Percentiles rank a stretch among this genome's conserved stretches.
phyloP scores from a whole-genome alignment of 1,140 invertebrate genomes.

The Orchesella cincta region DNA sequence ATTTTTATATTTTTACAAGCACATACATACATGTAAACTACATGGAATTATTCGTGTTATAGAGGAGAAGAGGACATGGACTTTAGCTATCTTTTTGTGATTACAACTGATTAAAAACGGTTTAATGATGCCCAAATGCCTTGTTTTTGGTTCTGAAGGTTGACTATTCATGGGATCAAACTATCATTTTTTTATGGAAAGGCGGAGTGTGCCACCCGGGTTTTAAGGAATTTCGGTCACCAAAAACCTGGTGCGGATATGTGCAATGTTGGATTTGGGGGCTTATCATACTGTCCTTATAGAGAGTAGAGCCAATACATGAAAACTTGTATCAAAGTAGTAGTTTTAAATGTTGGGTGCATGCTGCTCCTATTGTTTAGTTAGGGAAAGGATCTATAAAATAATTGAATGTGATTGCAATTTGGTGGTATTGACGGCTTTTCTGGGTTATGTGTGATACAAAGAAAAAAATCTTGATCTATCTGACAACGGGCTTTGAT shows the following conservation, averaged over 20 bases:
- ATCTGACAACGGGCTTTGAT: background rate
- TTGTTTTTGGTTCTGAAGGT: background rate
- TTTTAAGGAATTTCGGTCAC: slow-evolving; percentile 1
- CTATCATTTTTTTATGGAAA: slow-evolving; percentile 1
- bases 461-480: slow-evolving; percentile 4
- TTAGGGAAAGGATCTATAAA: no score
- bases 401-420: background rate
- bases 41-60: no score
- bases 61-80: no score
- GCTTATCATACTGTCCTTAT: no score
- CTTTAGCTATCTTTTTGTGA: background rate
- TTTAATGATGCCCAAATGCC: no score
- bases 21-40: no score
- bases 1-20: no score
- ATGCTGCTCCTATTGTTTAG: no score
- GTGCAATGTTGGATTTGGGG: no score
- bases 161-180: slow-evolving; percentile 3
- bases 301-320: no score
- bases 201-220: slow-evolving; percentile 2
- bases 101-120: background rate
- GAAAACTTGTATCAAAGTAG: no score
- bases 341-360: no score
- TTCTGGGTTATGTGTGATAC: background rate
- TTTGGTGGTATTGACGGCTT: background rate
- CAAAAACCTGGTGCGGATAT: slow-evolving; percentile 11